Percentiles rank a stretch among this genome's conserved stretches.
phyloP scores from a whole-genome alignment of 2,113 vertebrate genomes.

The Datnioides undecimradiatus region DNA sequence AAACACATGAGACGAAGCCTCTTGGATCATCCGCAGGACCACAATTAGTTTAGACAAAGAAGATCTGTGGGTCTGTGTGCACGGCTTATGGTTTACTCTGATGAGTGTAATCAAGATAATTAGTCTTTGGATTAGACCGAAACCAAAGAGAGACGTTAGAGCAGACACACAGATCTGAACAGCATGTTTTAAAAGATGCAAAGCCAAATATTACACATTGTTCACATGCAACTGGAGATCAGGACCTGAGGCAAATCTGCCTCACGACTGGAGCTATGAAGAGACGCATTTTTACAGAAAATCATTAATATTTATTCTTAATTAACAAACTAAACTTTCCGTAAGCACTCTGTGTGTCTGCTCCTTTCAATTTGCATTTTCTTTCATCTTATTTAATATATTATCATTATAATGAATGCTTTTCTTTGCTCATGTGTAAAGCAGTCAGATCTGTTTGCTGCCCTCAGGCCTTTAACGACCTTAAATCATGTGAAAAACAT shows the following conservation, averaged over 20 bases:
- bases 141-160: background rate
- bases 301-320: too few relatives aligned
- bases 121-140: slow-evolving; percentile 47
- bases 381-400: background rate
- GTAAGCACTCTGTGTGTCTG: background rate
- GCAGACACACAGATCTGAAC: background rate
- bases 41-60: background rate
- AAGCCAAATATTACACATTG: too few relatives aligned
- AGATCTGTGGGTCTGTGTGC: background rate
- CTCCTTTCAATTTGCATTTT: background rate
- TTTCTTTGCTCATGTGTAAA: background rate
- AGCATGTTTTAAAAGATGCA: background rate
- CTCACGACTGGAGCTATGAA: too few relatives aligned
- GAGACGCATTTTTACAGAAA: too few relatives aligned
- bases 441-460: background rate
- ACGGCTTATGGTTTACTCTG: slow-evolving; percentile 7
- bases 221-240: too few relatives aligned
- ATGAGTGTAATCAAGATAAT: slow-evolving; percentile 40
- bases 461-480: background rate
- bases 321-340: too few relatives aligned
- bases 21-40: too few relatives aligned
- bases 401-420: background rate
- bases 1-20: background rate
- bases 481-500: background rate
- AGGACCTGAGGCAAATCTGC: too few relatives aligned